phyloP scores from a whole-genome alignment of 35 echinoderm and acorn worm species.

The Antedon bifida region DNA sequence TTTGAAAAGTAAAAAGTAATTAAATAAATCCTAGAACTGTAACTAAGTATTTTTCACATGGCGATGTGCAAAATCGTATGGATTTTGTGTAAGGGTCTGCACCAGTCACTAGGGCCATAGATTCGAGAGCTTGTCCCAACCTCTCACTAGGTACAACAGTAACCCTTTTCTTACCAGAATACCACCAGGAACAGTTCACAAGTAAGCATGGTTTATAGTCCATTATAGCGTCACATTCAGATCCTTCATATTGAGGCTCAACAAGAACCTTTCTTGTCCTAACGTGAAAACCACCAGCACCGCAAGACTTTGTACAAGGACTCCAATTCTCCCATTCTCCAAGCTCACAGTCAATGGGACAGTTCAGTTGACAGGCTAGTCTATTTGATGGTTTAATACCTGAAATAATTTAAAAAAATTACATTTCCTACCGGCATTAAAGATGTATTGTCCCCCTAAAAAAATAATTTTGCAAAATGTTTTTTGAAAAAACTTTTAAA shows the following conservation, averaged over 20 bases:
- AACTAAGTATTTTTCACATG: too few relatives aligned
- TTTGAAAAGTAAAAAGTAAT: too few relatives aligned
- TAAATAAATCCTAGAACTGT: too few relatives aligned
- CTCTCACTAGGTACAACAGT: too few relatives aligned
- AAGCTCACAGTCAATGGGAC: slow-evolving; percentile 73
- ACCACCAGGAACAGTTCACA: slow-evolving; percentile 85
- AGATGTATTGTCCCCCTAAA: too few relatives aligned
- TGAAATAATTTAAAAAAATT: neutral
- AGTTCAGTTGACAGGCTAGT: slow-evolving; percentile 49
- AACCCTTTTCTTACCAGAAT: slow-evolving; percentile 38
- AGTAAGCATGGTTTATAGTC: slow-evolving; percentile 50
- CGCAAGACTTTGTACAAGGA: slow-evolving; percentile 78
- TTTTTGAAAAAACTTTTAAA: too few relatives aligned
- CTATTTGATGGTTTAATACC: slow-evolving; percentile 17
- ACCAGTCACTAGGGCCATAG: too few relatives aligned
- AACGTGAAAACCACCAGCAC: slow-evolving; percentile 41
- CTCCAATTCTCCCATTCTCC: slow-evolving; percentile 90
- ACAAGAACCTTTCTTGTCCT: slow-evolving; percentile 41
- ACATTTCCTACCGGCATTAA: too few relatives aligned
- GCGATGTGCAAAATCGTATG: too few relatives aligned
- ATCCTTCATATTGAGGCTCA: slow-evolving; percentile 23
- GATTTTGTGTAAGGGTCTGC: too few relatives aligned
- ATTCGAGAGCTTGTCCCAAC: too few relatives aligned
- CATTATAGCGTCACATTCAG: slow-evolving; percentile 38
- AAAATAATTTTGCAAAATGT: too few relatives aligned